Base-by-base conservation (phyloP, 1,140 invertebrate genomes). In the Lepidostoma basale region DNA sequence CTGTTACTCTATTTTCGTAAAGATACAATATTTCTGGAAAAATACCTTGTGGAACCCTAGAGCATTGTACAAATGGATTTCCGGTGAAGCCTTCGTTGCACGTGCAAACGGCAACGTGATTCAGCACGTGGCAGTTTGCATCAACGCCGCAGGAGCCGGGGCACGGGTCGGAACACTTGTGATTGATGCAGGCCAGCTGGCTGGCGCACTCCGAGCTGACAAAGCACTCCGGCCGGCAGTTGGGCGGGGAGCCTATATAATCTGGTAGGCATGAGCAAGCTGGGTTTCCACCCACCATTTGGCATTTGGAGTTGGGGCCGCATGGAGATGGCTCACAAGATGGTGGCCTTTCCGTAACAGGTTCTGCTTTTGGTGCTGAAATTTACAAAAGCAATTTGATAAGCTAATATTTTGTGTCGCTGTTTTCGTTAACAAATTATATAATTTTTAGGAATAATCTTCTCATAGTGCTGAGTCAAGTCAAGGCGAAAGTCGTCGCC, bases 251-350 rank as follows among this genome's bases (percentile, higher is more conserved):
- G 8, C 93, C 93, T 52, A 89, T 86, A 70, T 88, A 93, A 74
- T 88, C 85, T 2, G 87, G 86, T 59, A 90, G 78, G 76, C 93
- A 95, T 2, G 90, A 91, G 73, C 92, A 94, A 0, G 89, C 89
- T 33, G 91, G 89, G 68, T 85, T 87, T 47, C 87, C 88, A 42
- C 85, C 85, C 44, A 89, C 82, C 14, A 91, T 83, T 75, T 89
- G 88, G 75, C 93, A 95, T 63, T 90, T 85, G 0, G 92, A 89
- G 75, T 94, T 91, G 0, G 91, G 90, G 18, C 93, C 93, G 75
- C 92, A 95, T 1, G 92, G 91, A 14, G 88, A 90, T 68, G 89
- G 91, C 28, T 84, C 85, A 76, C 92, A 93, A 6, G 90, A 90
- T 68, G 88, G 88, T 59, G 86, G 87, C 69, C 83, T 77, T 78